A percentile compares a stretch with the other conserved stretches of the same genome.
These are phyloP conservation scores for Ophion slaviceki DNA, from an alignment of 2,888 invertebrate species.

Conservation along the genomic window DNA sequence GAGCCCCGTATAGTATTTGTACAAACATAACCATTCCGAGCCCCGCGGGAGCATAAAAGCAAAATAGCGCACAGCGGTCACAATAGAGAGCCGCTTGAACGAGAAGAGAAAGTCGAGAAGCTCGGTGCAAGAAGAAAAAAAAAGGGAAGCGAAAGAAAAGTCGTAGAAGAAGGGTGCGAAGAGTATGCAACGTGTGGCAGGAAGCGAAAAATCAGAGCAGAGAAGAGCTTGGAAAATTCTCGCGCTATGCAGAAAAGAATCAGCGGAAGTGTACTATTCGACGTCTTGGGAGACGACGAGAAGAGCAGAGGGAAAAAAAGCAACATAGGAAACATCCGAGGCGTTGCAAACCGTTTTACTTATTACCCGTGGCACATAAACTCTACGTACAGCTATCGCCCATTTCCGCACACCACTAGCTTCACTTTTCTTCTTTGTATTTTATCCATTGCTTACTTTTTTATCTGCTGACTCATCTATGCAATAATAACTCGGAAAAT, in stretches of 20 bases:
- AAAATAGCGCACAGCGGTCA: slow-evolving; percentile 8
- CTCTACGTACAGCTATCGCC: slow-evolving; percentile 53
- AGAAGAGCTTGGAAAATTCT: slow-evolving; percentile 58
- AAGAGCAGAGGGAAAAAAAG: slow-evolving; percentile 6
- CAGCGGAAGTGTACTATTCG: slow-evolving; percentile 67
- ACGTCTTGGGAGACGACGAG: slow-evolving; percentile 50
- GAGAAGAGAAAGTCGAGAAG: slow-evolving; percentile 8
- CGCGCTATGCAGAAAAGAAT: slow-evolving; percentile 58
- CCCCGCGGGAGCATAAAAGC: slow-evolving; percentile 10
- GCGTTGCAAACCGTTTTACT: slow-evolving; percentile 62
- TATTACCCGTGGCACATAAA: slow-evolving; percentile 67
- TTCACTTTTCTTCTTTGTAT: neutral
- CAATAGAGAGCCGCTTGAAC: slow-evolving; percentile 16
- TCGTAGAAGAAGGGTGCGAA: slow-evolving; percentile 3
- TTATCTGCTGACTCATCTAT: neutral
- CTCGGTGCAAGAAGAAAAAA: slow-evolving; percentile 8
- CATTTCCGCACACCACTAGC: neutral
- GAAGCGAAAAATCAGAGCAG: slow-evolving; percentile 24
- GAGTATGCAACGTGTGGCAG: slow-evolving; percentile 31
- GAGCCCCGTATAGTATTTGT: neutral
- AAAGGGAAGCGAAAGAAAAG: slow-evolving; percentile 3
- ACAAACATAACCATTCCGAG: slow-evolving; percentile 23
- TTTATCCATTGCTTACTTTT: neutral
- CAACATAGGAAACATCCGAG: slow-evolving; percentile 52
- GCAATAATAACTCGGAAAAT: neutral